Evolutionary conservation across 2,888 invertebrate species (phyloP).

Genomic region (Drosophila bunnanda): DNA sequence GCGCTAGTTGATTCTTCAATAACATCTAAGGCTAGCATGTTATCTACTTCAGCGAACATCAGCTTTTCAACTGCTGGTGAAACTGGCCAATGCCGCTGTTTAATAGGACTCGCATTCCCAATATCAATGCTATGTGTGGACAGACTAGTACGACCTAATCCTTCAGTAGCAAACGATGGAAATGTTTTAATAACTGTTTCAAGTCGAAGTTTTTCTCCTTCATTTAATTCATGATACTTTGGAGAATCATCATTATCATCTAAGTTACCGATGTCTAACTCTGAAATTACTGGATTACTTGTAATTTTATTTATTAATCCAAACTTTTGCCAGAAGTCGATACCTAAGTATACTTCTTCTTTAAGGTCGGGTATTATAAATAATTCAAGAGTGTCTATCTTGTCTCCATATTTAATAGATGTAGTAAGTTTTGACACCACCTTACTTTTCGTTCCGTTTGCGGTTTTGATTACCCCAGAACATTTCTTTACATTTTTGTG

Average conservation of each 20-base stretch:
- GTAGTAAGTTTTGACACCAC: no score
- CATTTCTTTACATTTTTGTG: no score
- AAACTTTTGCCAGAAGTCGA: no score
- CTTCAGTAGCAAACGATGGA: background rate
- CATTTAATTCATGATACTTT: background rate
- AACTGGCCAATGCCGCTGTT: background rate
- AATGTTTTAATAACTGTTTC: slow-evolving; percentile 1
- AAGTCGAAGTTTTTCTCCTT: background rate
- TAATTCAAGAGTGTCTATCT: no score
- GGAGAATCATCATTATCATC: slow-evolving; percentile 3
- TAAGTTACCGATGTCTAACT: background rate
- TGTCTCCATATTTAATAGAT: no score
- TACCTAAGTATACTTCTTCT: no score
- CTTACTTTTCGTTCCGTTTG: no score
- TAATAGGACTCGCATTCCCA: background rate
- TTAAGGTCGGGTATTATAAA: no score
- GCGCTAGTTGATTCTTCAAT: background rate
- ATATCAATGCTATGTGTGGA: background rate
- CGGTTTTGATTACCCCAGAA: no score
- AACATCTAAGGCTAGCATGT: background rate
- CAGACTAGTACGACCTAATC: slow-evolving; percentile 2
- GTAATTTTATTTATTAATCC: background rate
- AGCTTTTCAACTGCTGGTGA: background rate
- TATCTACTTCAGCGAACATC: background rate
- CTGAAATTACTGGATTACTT: no score